Evolutionary conservation across 2,113 vertebrate genomes (phyloP).

Genomic region (Terrapene triunguis): DNA sequence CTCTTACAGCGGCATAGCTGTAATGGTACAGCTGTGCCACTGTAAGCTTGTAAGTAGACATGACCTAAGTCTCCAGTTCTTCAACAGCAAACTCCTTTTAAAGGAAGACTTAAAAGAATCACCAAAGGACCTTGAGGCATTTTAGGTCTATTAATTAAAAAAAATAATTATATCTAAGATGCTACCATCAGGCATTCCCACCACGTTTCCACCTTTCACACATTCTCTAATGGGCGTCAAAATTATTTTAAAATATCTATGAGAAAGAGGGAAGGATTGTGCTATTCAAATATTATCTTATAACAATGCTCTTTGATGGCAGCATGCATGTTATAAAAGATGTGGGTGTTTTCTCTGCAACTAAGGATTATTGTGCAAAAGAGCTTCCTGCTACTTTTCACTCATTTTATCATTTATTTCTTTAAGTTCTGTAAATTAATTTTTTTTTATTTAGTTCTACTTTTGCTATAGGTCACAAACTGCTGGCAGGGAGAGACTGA

Average conservation of each 20-base stretch:
- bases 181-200: background rate
- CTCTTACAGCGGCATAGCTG: too few relatives aligned
- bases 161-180: background rate
- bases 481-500: background rate
- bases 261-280: background rate
- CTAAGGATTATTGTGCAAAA: background rate
- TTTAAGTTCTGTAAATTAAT: background rate
- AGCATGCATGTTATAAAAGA: background rate
- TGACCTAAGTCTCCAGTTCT: too few relatives aligned
- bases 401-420: background rate
- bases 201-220: background rate
- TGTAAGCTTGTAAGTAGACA: too few relatives aligned
- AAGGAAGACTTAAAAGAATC: background rate
- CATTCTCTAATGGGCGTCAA: background rate
- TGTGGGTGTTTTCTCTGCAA: background rate
- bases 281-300: background rate
- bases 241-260: background rate
- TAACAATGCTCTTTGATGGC: background rate
- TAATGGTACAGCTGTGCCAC: too few relatives aligned
- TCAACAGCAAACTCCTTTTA: too few relatives aligned
- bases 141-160: background rate
- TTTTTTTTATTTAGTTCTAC: background rate
- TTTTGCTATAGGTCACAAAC: background rate
- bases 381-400: background rate
- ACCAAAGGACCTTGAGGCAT: background rate